Evolutionary conservation across 1,140 invertebrate species (phyloP), one percentile per base, ranked within the genome.

Genomic region (Bombus turneri): DNA sequence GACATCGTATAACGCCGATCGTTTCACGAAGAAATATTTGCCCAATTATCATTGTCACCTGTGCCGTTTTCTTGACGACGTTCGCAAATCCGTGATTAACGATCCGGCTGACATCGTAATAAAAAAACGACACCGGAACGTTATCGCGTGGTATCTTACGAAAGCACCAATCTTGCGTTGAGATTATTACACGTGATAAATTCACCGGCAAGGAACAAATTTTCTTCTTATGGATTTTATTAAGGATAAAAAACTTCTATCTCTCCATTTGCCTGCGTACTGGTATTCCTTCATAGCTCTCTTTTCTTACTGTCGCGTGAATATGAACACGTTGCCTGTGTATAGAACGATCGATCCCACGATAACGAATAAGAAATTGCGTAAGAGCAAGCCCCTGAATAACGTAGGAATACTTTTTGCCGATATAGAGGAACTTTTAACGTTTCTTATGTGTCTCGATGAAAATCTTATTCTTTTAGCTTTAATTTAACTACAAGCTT

Each of bases 171-270:
- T 83, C n/a, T 71, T n/a, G 12, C n/a, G 34, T 66, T 43, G 5
- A 66, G 71, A 76, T 66, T 83, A 83, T 83, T 66, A 57, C 72
- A 9, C n/a, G 22, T 59, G 41, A 37, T 66, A 76, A 66, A 83
- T 83, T 76, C 79, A n/a, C 41, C 22, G 8, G 53, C 25, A 22
- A 5, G 39, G n/a, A 43, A 28, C 31, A 71, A 39, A 37, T 47
- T 43, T 43, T 13, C 53, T 37, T 31, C 13, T 12, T 10, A 47
- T 18, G 28, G 47, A 72, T 59, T 73, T 72, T 59, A 81, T 53
- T 57, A 81, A 71, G 47, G 15, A 64, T 22, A 18, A 43, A 25
- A 28, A 28, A 59, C 69, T 12, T 53, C 13, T 13, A 37, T 34
- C 34, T 37, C 37, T 28, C 15, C 31, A 53, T 53, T 53, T 53